These are phyloP conservation scores for Phalacrocorax carbo DNA, from an alignment of 2,113 vertebrate genomes.

Conservation along the genomic window DNA sequence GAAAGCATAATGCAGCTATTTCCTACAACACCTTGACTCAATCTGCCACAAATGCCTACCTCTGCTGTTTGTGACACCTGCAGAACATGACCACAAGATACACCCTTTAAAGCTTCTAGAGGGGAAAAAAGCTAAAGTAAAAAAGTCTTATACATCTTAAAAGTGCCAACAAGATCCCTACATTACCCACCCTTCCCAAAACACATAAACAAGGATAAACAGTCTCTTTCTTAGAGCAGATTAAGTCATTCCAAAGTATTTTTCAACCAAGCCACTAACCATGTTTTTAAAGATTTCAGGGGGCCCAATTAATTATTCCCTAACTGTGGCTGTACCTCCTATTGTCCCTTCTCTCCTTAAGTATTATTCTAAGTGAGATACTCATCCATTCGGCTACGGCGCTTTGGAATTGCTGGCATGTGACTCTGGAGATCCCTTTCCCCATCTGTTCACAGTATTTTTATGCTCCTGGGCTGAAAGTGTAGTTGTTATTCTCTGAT, in stretches of 20 bases:
- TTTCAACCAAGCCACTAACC: not conserved
- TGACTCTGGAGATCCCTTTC: not conserved
- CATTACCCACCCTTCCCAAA: not conserved
- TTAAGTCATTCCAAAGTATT: not conserved
- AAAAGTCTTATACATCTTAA: not conserved
- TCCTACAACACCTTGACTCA: not conserved
- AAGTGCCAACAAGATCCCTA: not conserved
- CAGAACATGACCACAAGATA: not conserved
- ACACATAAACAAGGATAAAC: not conserved
- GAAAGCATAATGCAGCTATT: not conserved
- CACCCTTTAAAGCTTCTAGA: not conserved
- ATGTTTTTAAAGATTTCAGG: not conserved
- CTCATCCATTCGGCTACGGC: not conserved
- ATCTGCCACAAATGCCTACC: not conserved
- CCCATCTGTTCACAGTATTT: not conserved
- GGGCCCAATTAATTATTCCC: not conserved
- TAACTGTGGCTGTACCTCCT: not conserved
- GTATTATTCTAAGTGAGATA: not conserved
- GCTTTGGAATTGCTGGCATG: not conserved
- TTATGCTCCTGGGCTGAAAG: not conserved
- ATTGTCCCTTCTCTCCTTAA: not conserved
- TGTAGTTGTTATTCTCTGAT: not conserved
- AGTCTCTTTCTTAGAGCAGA: not conserved
- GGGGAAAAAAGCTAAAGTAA: not conserved
- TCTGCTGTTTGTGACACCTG: not conserved